Percentiles rank a stretch among this genome's conserved stretches.
phyloP scores from a whole-genome alignment of 1,140 invertebrate species.

The Apis dorsata region DNA sequence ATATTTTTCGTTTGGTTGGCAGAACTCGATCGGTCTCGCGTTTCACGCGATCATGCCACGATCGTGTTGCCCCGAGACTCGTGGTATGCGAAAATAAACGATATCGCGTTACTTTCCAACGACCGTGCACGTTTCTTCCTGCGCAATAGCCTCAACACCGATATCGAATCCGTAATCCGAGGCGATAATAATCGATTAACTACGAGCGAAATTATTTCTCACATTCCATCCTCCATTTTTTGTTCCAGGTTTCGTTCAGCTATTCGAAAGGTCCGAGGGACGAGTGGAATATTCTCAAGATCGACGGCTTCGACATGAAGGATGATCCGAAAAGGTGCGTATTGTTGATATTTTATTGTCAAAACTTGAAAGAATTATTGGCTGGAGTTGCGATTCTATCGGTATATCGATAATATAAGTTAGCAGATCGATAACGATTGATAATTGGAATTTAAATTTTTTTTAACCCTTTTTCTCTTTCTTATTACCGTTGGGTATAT shows the following conservation, averaged over 20 bases:
- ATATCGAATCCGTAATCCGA: too few species aligned
- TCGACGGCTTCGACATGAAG: slow-evolving; percentile 90
- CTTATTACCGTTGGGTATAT: too few species aligned
- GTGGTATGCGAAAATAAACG: slow-evolving; percentile 31
- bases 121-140: not conserved
- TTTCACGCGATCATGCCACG: slow-evolving; percentile 31
- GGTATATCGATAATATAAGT: too few species aligned
- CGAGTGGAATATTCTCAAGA: slow-evolving; percentile 93
- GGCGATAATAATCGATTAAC: too few species aligned
- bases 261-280: slow-evolving; percentile 90
- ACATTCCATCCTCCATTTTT: not conserved
- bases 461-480: too few species aligned
- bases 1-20: slow-evolving; percentile 44
- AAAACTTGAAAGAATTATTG: too few species aligned
- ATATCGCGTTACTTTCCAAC: slow-evolving; percentile 24
- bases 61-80: not conserved
- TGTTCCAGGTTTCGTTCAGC: slow-evolving; percentile 92
- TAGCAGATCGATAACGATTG: too few species aligned
- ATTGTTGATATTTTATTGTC: too few species aligned
- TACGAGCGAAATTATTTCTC: not conserved
- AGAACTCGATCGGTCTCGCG: slow-evolving; percentile 46
- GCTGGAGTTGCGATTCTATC: too few species aligned
- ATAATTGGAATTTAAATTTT: too few species aligned
- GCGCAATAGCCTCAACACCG: too few species aligned
- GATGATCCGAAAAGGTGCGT: slow-evolving; percentile 94